Base-by-base conservation (phyloP, 2,888 invertebrate species). In the Eremobia ochroleuca region DNA sequence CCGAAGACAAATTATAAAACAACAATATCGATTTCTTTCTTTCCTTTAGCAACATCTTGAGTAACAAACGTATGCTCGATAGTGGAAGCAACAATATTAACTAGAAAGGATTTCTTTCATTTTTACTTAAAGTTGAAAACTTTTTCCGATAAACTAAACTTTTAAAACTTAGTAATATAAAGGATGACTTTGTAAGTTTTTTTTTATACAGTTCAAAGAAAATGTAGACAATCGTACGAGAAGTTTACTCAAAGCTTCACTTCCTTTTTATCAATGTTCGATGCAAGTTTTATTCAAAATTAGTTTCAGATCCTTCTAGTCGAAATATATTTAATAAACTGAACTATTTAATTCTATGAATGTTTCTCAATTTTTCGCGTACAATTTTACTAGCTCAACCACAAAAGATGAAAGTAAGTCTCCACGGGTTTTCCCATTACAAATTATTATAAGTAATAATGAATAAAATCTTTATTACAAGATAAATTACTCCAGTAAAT, bases 141-240 rank as follows among this genome's bases (percentile, higher is more conserved):
- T 86, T 81, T 64, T 78, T 70, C 73, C 75, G 37, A 85, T 87
- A 79, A 79, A 80, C 76, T 80, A 76, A 87, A 87, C 86, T 87
- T 77, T 55, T 43, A 40, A 52, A 83, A 87, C 78, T 86, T 55
- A 70, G 77, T 85, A 73, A 75, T 85, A 85, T 85, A 74, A 87
- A 81, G 76, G 69, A 83, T 79, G 83, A 77, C 81, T 78, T 72
- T 82, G 59, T 64, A 37, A 74, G 70, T 64, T 73, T 85, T 76
- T 83, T 79, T 84, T 80, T 52, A 21, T 71, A 49, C 37, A 72
- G 59, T 66, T 71, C 58, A 83, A 83, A 69, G 69, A 82, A 78
- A 80, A 76, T 76, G 69, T 55, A 74, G 77, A 81, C 75, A 76
- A 76, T 74, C 67, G 68, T 73, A 61, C 43, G 58, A 62, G 43